phyloP scores from a whole-genome alignment of 64 coral and sea anemone species.

The Trachythela sp. region DNA sequence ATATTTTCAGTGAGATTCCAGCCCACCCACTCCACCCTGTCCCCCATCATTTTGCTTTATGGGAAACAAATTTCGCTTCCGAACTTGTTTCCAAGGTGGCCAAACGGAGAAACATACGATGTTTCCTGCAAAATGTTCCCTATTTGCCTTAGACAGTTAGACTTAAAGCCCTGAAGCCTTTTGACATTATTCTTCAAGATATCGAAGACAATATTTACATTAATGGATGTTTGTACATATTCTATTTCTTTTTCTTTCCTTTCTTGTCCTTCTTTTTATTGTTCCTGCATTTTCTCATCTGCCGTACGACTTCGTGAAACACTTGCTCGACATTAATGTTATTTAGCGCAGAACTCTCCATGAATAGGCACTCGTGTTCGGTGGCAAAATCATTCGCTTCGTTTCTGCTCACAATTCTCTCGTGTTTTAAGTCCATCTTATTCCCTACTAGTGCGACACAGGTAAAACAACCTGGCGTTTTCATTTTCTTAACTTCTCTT shows the following conservation, averaged over 20 bases:
- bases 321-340: conserved; percentile 70
- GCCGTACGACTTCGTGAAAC: conserved; percentile 75
- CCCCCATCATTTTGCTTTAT: no score
- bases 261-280: not conserved
- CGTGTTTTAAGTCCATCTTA: conserved; percentile 76
- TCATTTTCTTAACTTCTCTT: conserved; percentile 82
- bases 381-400: conserved; percentile 63
- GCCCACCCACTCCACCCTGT: no score
- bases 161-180: no score
- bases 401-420: conserved; percentile 54
- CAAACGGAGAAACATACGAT: no score
- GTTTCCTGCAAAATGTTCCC: no score
- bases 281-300: conserved; percentile 15
- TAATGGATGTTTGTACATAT: not conserved
- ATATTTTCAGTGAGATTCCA: no score
- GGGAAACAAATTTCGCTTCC: no score
- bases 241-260: not conserved
- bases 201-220: no score
- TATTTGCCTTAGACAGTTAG: no score
- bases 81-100: no score
- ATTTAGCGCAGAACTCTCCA: conserved; percentile 71
- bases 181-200: no score
- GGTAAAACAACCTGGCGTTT: conserved; percentile 31
- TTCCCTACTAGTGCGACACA: conserved; percentile 72
- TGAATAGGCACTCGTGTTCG: conserved; percentile 72